phyloP scores from a whole-genome alignment of 2,888 invertebrate species.

The Ephialtes manifestator region DNA sequence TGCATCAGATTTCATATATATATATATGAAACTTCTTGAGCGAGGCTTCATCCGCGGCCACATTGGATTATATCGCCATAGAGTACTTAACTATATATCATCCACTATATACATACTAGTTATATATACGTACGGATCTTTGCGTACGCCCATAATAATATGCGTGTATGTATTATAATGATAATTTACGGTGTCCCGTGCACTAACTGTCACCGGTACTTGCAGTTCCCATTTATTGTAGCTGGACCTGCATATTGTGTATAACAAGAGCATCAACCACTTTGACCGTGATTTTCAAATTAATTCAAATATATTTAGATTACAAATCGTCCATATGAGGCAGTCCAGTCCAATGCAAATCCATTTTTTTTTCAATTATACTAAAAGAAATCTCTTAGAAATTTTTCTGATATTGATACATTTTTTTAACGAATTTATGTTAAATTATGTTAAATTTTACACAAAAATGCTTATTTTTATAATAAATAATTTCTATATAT shows the following conservation, averaged over 20 bases:
- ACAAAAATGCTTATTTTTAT: neutral
- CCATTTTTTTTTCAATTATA: too few species aligned
- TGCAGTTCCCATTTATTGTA: slow-evolving; percentile 20
- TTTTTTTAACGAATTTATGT: too few species aligned
- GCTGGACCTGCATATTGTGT: neutral
- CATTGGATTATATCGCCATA: slow-evolving; percentile 45
- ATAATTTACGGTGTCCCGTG: slow-evolving; percentile 55
- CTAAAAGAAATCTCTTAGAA: too few species aligned
- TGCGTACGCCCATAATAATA: slow-evolving; percentile 41
- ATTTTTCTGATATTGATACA: too few species aligned
- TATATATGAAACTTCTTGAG: slow-evolving; percentile 20
- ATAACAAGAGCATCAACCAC: neutral
- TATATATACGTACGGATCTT: neutral
- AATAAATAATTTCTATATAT: too few species aligned
- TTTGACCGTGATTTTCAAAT: slow-evolving; percentile 26
- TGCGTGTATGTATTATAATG: slow-evolving; percentile 44
- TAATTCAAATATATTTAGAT: slow-evolving; percentile 18
- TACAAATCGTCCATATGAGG: neutral
- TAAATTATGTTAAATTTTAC: neutral
- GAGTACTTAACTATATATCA: slow-evolving; percentile 27
- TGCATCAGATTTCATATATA: neutral
- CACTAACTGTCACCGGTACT: slow-evolving; percentile 27
- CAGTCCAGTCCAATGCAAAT: neutral
- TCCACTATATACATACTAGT: slow-evolving; percentile 12
- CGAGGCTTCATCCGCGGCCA: slow-evolving; percentile 2